Evolutionary conservation across 2,113 vertebrate genomes (phyloP), one percentile per base, ranked within the genome.

Genomic region (Ellobius talpinus): DNA sequence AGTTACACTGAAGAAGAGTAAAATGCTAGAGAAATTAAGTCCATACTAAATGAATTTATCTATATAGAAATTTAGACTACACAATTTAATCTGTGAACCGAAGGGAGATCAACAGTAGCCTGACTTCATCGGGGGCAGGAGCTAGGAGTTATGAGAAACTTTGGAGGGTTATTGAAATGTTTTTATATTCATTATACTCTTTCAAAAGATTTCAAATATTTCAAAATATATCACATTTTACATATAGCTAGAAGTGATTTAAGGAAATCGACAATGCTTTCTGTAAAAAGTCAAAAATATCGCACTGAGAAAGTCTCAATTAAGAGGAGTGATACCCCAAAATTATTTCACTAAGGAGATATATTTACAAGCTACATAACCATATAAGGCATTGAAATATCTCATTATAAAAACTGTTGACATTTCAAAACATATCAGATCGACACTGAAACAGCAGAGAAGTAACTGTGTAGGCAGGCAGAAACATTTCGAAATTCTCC

Each of bases 401-500:
- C 17, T 91, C n/a, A 66, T 50, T 87, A 70, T 68, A 92, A 95
- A 94, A 93, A 70, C n/a, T 63, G n/a, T 73, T 89, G 52, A 82
- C 76, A 82, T 70, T 89, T 66, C 33, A 93, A 96, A 91, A 47
- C 19, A 39, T 55, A 89, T 58, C 55, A 50, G 19, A 93, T 94
- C 91, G 95, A 70, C 17, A 66, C 7, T 36, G 9, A 95, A 90
- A 63, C 23, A 92, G 36, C 36, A n/a, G 31, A 65, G 58, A 97
- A 96, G 96, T 91, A 89, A 87, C 50, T 26, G 26, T 87, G 24
- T n/a, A 92, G 65, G 50, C n/a, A 94, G 47, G 82, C 66, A 87
- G 87, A 94, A 96, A 84, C 42, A 70, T 94, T 82, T 93, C 87
- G 39, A 95, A 70, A 95, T 74, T 92, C 88, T 94, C 81, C 52